Percentiles rank a stretch among this genome's conserved stretches.
Conservation (phyloP, 2,113 vertebrate genomes). For the Microcebus griseorufus region DNA sequence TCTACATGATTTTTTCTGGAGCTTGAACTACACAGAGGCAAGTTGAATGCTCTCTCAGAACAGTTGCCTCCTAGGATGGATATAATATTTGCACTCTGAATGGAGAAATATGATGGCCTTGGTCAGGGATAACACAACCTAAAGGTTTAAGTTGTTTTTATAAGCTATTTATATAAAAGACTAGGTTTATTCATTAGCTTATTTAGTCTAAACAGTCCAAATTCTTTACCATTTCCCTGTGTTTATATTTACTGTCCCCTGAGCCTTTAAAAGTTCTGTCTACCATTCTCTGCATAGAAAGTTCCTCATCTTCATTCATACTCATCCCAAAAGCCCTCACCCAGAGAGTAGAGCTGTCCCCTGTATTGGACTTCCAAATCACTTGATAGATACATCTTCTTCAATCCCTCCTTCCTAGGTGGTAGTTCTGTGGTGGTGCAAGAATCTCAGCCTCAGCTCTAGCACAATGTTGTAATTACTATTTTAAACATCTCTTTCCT, state of each 20-base stretch:
- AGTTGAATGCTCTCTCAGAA: not conserved
- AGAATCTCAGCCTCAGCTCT: not conserved
- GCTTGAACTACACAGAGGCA: not conserved
- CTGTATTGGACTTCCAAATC: not conserved
- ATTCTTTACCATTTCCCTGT: not conserved
- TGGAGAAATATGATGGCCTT: not conserved
- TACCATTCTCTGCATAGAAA: not conserved
- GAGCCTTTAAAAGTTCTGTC: not conserved
- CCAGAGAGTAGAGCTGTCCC: not conserved
- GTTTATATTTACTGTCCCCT: not conserved
- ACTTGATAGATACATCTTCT: fast-evolving
- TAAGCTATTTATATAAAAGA: not conserved
- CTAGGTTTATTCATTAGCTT: not conserved
- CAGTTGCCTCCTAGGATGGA: not conserved
- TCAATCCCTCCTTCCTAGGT: not conserved
- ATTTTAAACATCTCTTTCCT: not conserved
- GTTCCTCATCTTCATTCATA: not conserved
- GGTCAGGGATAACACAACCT: not conserved
- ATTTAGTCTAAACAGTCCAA: not conserved
- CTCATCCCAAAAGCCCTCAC: not conserved
- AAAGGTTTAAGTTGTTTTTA: not conserved
- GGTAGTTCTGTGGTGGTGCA: not conserved
- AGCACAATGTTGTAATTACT: not conserved
- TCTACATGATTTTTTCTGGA: not conserved
- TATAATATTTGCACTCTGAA: not conserved